A percentile compares a stretch with the other conserved stretches of the same genome.
phyloP scores from a whole-genome alignment of 2,888 invertebrate species.

The Metallyticus violacea region DNA sequence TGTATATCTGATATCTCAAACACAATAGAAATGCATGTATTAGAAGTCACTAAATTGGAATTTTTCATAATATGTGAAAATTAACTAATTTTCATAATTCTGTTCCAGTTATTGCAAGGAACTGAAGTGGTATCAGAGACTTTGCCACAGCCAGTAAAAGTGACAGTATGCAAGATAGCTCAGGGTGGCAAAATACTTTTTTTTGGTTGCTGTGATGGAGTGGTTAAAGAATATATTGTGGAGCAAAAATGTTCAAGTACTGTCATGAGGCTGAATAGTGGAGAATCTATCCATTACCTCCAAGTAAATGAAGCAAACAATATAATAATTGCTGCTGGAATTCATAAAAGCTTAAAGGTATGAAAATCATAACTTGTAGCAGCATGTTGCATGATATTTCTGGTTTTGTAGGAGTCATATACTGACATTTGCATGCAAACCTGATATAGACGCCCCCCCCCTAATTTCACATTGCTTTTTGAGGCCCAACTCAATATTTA shows the following conservation, averaged over 20 bases:
- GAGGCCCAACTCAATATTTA: too few species aligned
- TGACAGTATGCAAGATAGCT: slow-evolving; percentile 41
- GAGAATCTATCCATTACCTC: slow-evolving; percentile 23
- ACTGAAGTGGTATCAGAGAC: slow-evolving; percentile 40
- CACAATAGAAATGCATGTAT: too few species aligned
- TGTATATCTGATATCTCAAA: too few species aligned
- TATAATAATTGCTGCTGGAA: slow-evolving; percentile 32
- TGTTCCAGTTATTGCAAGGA: slow-evolving; percentile 39
- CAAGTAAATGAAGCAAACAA: slow-evolving; percentile 1
- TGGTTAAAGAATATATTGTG: slow-evolving; percentile 33
- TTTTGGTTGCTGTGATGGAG: slow-evolving; percentile 41
- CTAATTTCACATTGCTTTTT: too few species aligned
- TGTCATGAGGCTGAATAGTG: neutral
- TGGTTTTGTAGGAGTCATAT: too few species aligned
- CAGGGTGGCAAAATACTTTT: slow-evolving; percentile 41
- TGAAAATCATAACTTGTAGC: too few species aligned
- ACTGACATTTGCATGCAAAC: too few species aligned
- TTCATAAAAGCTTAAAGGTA: slow-evolving; percentile 32
- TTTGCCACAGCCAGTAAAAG: slow-evolving; percentile 33
- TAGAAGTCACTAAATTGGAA: too few species aligned
- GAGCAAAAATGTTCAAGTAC: neutral
- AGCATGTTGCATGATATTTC: too few species aligned
- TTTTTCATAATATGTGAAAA: too few species aligned
- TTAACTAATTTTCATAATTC: neutral
- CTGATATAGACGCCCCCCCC: too few species aligned